A percentile compares a stretch with the other conserved stretches of the same genome.
These are phyloP conservation scores for Lampris megalopsis DNA, from an alignment of 2,113 vertebrate species.

Conservation along the genomic window DNA sequence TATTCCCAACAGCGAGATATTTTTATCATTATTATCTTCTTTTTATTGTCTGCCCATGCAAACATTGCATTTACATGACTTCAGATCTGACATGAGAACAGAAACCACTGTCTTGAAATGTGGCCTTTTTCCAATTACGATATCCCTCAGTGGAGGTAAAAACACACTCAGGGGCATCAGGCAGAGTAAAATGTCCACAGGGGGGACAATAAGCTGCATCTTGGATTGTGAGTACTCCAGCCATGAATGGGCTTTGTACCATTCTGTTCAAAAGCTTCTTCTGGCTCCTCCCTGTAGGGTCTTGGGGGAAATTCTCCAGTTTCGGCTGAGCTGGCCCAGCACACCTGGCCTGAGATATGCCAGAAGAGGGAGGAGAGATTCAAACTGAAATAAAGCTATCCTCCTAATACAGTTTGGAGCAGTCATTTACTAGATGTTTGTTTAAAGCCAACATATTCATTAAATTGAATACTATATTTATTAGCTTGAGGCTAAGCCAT, in stretches of 20 bases:
- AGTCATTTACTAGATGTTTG: no score
- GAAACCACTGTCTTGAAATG: constrained; percentile 30
- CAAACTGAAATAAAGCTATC: no score
- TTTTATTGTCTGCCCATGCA: constrained; percentile 35
- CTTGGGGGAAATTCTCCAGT: constrained; percentile 17
- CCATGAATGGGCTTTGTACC: constrained; percentile 33
- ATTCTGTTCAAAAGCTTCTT: constrained; percentile 12
- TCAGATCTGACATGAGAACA: constrained; percentile 38
- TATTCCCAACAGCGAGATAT: not conserved
- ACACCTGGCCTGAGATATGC: no score
- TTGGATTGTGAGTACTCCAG: constrained; percentile 32
- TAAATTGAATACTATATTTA: no score
- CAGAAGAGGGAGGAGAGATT: no score
- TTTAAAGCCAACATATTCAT: no score
- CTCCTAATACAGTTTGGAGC: no score
- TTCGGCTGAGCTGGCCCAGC: constrained; percentile 4
- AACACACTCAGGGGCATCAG: constrained; percentile 26
- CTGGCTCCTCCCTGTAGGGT: constrained; percentile 20
- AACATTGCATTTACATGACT: constrained; percentile 33
- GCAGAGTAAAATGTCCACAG: constrained; percentile 39
- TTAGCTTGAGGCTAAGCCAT: no score
- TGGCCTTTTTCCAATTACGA: constrained; percentile 41
- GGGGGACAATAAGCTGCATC: constrained; percentile 36
- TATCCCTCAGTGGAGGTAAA: constrained; percentile 33
- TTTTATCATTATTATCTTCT: constrained; percentile 9